Conservation (phyloP, 2,888 invertebrate genomes). For the Cryptocheilus praepositus region DNA sequence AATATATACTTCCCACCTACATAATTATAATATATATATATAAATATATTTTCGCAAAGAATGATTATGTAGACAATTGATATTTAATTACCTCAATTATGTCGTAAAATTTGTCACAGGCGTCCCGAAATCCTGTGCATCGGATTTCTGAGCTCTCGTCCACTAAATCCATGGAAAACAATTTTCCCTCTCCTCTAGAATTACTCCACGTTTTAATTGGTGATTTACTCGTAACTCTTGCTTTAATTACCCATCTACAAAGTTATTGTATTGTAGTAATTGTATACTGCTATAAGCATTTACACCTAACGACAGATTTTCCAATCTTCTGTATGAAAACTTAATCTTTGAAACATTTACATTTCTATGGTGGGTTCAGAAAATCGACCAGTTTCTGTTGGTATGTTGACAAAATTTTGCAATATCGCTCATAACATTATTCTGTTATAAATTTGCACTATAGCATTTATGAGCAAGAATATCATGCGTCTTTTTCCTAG, state of each 20-base stretch:
- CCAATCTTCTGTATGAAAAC: too few species aligned
- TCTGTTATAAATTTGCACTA: too few species aligned
- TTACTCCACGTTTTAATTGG: conserved; percentile 92
- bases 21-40: conserved; percentile 3
- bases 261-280: neutral
- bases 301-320: too few species aligned
- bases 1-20: conserved; percentile 89
- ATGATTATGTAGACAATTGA: neutral
- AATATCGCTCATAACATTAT: too few species aligned
- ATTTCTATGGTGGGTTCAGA: too few species aligned
- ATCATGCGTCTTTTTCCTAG: too few species aligned
- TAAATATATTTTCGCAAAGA: too few species aligned
- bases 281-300: too few species aligned
- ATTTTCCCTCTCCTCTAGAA: conserved; percentile 92
- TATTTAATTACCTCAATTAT: conserved; percentile 83
- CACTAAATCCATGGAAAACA: conserved; percentile 94
- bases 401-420: too few species aligned
- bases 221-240: conserved; percentile 89
- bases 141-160: conserved; percentile 97
- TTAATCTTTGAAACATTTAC: too few species aligned
- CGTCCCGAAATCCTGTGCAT: conserved; percentile 91
- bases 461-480: too few species aligned
- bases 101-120: conserved; percentile 92
- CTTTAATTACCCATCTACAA: conserved; percentile 92
- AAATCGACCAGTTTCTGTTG: too few species aligned